Evolutionary conservation across 2,888 invertebrate species (phyloP).

Genomic region (Molanna angustata): DNA sequence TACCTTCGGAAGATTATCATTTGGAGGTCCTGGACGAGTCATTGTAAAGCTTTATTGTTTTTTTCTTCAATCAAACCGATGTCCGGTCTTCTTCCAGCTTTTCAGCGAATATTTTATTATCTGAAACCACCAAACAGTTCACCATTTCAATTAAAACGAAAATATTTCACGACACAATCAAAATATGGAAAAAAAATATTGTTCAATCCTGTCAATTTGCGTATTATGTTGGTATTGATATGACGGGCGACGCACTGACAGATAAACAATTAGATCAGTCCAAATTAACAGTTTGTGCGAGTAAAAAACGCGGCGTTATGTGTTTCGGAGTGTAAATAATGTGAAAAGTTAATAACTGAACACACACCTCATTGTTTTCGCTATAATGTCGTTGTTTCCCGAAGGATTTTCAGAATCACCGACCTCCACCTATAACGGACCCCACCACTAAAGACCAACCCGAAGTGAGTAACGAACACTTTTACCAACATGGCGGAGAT

Average conservation of each 20-base stretch:
- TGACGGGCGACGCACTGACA: conserved; percentile 20
- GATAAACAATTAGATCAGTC: background rate
- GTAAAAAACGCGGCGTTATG: background rate
- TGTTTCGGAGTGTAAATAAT: background rate
- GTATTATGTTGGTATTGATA: conserved; percentile 23
- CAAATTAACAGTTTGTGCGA: background rate
- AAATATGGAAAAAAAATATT: conserved; percentile 1
- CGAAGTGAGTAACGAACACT: conserved; percentile 15
- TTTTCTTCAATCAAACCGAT: conserved; percentile 2
- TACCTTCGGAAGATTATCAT: conserved; percentile 71
- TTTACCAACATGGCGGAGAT: conserved; percentile 2
- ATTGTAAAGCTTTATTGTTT: conserved; percentile 35
- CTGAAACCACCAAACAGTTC: no score
- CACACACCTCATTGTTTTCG: conserved; percentile 20
- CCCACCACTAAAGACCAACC: conserved; percentile 1
- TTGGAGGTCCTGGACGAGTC: conserved; percentile 65
- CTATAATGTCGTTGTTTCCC: conserved; percentile 4
- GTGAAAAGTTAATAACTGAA: background rate
- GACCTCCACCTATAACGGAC: conserved; percentile 5
- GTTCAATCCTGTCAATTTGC: background rate
- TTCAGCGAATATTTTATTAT: conserved; percentile 23
- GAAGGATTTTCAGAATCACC: conserved; percentile 11
- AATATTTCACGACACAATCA: background rate
- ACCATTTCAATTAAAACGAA: background rate
- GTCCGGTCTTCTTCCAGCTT: conserved; percentile 11